phyloP scores from a whole-genome alignment of 2,113 vertebrate species.

The Antennarius striatus region DNA sequence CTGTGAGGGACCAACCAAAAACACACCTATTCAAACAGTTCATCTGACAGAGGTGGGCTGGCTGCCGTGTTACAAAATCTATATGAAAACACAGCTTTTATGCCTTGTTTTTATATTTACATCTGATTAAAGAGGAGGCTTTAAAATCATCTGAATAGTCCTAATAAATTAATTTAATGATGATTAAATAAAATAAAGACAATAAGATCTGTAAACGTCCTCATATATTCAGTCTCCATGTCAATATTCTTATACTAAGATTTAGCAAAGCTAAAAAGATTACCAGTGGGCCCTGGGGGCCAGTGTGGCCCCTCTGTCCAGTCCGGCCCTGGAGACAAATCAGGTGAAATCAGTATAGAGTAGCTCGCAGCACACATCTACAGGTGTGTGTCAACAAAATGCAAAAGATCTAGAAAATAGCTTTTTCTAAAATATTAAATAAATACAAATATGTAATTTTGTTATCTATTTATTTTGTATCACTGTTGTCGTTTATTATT shows the following conservation, averaged over 20 bases:
- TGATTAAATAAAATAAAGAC: too few species aligned
- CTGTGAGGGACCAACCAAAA: slow-evolving; percentile 65
- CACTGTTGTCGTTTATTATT: too few species aligned
- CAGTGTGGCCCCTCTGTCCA: slow-evolving; percentile 82
- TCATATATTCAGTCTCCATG: too few species aligned
- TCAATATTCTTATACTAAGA: too few species aligned
- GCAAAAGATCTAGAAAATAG: background rate
- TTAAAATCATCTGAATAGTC: background rate
- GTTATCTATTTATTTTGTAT: background rate
- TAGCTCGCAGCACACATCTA: background rate
- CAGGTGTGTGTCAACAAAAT: background rate
- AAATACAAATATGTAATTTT: background rate
- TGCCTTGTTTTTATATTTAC: background rate
- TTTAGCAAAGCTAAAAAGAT: slow-evolving; percentile 42
- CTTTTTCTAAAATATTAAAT: background rate
- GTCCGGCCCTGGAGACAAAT: slow-evolving; percentile 77
- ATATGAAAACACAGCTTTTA: background rate
- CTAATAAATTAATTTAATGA: background rate
- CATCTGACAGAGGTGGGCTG: too few species aligned
- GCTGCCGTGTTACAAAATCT: too few species aligned
- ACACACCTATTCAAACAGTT: slow-evolving; percentile 11
- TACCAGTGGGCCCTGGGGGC: slow-evolving; percentile 83
- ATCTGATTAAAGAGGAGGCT: background rate
- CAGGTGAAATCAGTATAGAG: background rate
- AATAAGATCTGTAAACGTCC: too few species aligned